Evolutionary conservation across 2,113 vertebrate species (phyloP).

Genomic region (Desmodus rotundus): DNA sequence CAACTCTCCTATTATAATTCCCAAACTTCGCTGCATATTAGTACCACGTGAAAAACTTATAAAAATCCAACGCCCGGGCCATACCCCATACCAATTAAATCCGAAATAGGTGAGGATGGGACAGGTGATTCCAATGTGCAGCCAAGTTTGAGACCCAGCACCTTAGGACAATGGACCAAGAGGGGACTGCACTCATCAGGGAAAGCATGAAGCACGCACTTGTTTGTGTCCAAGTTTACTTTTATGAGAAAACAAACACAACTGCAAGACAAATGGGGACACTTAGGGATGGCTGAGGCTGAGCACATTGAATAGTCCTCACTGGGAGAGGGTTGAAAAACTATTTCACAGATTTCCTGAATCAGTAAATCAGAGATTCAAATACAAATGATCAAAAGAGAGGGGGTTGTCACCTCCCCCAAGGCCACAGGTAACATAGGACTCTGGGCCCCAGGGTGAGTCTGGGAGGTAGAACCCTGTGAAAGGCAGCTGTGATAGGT

Average conservation of each 20-base stretch:
- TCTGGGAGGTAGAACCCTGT: not conserved
- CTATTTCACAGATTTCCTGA: not conserved
- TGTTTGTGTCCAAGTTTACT: not conserved
- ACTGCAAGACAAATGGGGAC: not conserved
- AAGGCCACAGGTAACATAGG: constrained; percentile 44
- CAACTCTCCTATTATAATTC: not conserved
- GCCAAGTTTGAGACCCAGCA: not conserved
- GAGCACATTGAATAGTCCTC: not conserved
- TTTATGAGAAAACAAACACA: constrained; percentile 45
- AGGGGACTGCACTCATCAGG: not conserved
- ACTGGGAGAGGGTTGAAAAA: not conserved
- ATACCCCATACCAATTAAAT: not conserved
- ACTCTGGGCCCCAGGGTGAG: not conserved
- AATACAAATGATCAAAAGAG: not conserved
- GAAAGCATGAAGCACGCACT: not conserved
- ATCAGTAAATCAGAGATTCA: not conserved
- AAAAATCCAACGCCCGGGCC: not conserved
- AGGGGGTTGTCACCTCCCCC: not conserved
- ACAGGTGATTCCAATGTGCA: not conserved
- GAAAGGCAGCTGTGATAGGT: constrained; percentile 48
- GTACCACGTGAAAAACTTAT: not conserved
- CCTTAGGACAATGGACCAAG: not conserved
- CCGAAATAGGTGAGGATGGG: not conserved
- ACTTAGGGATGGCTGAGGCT: not conserved
- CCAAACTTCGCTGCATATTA: not conserved